Evolutionary conservation across 1,140 invertebrate genomes (phyloP), one percentile per base, ranked within the genome.

Genomic region (Caenorhabditis latens): DNA sequence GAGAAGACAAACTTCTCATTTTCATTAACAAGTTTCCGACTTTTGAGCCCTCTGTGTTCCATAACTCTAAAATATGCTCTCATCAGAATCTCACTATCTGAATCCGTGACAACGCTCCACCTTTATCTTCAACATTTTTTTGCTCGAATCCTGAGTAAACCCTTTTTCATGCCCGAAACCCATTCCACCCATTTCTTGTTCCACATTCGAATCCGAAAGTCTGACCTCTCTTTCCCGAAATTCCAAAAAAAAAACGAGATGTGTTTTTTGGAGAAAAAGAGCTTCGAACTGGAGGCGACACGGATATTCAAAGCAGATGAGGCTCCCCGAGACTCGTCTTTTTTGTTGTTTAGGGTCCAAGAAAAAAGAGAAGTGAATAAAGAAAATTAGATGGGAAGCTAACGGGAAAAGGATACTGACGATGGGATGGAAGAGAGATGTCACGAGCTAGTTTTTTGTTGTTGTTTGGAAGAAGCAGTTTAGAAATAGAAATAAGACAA

Each of bases 261-360:
- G 8, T 21, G 50, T 53, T 53, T 53, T 53, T 16, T 53, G 50
- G 5, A 53, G 50, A 21, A 75, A 75, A 75, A 16, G 46, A 75
- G 67, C 16, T 11, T 71, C 21, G 24, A 11, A 8, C 4, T 19
- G n/a, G 43, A 50, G 8, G 7, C 46, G 7, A 43, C 14, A 53
- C 43, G 11, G 19, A 79, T 50, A 79, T 79, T 79, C 71, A 79
- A 79, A 79, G 40, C 71, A 79, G 71, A 79, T 79, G 71, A 79
- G 71, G 46, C 71, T 79, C 57, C 57, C 16, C n/a, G 16, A 16
- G 57, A 58, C 67, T 75, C 42, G 13, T 42, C 19, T 46, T 50
- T 79, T 79, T 24, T 50, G 71, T 79, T 79, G 71, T 79, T 79
- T 79, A 48, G 71, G 53, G 46, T 13, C 63, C 24, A 63, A 21